Conservation (phyloP, 2,113 vertebrate genomes). For the Tauraco erythrolophus region DNA sequence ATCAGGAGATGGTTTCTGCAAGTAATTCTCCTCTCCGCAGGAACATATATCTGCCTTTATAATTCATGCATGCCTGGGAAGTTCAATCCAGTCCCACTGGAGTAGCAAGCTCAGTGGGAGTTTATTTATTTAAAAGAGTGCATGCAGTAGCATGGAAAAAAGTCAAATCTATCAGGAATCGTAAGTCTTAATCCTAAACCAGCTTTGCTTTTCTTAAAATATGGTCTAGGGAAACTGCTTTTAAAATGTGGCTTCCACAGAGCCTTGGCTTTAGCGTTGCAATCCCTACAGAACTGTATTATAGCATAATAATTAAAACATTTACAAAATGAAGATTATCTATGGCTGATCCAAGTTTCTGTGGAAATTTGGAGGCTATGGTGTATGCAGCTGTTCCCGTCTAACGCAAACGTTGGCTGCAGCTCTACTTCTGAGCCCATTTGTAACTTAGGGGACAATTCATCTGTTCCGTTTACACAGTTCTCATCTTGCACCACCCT, state of each 20-base stretch:
- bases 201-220: constrained; percentile 3
- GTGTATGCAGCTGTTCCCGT: constrained; percentile 54
- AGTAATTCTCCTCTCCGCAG: background rate
- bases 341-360: constrained; percentile 64
- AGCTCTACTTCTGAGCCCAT: constrained; percentile 15
- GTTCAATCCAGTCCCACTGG: constrained; percentile 61
- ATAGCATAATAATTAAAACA: constrained; percentile 59
- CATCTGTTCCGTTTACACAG: constrained; percentile 43
- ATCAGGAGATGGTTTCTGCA: background rate
- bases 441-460: constrained; percentile 37
- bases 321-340: constrained; percentile 57
- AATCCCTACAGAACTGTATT: background rate
- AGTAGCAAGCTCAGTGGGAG: constrained; percentile 46
- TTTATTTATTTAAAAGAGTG: constrained; percentile 62
- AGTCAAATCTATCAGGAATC: constrained; percentile 7
- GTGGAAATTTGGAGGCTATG: constrained; percentile 61
- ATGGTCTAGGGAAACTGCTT: background rate
- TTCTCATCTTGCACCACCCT: constrained; percentile 26
- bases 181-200: constrained; percentile 5
- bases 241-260: background rate
- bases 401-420: constrained; percentile 57
- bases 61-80: constrained; percentile 52
- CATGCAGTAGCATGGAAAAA: constrained; percentile 47
- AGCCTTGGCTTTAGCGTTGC: background rate
- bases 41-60: constrained; percentile 22